Evolutionary conservation across 2,888 invertebrate species (phyloP).

Genomic region (Scaptomyza flava): DNA sequence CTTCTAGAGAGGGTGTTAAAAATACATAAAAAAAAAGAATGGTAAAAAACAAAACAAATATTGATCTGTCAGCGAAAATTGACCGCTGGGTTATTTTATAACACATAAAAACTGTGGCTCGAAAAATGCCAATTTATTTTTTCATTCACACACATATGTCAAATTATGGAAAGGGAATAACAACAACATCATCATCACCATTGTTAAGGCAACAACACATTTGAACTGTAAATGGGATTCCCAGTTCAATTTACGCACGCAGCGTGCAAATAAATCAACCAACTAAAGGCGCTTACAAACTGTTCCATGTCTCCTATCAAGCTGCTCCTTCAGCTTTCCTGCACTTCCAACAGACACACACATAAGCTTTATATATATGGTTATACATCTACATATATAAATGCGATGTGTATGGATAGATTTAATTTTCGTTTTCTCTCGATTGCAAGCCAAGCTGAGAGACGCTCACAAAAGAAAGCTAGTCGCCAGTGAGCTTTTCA

Average conservation of each 20-base stretch:
- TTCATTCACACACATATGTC: constrained; percentile 27
- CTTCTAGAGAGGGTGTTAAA: constrained; percentile 7
- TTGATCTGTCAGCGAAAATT: constrained; percentile 45
- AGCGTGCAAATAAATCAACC: constrained; percentile 66
- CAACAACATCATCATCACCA: constrained; percentile 19
- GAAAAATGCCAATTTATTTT: constrained; percentile 65
- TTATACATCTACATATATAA: too few species aligned
- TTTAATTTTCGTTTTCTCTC: constrained; percentile 69
- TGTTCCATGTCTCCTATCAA: constrained; percentile 13
- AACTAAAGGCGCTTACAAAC: constrained; percentile 53
- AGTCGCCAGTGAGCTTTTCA: constrained; percentile 59
- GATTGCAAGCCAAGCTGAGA: constrained; percentile 30
- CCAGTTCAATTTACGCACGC: constrained; percentile 68
- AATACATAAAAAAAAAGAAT: background rate
- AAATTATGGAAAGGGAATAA: constrained; percentile 24
- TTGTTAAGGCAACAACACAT: constrained; percentile 56
- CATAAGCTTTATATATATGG: background rate
- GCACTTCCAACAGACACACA: background rate
- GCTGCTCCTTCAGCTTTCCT: background rate
- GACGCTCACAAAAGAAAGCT: constrained; percentile 28
- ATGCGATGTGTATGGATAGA: constrained; percentile 21
- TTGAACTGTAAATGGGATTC: constrained; percentile 72
- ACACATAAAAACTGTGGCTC: constrained; percentile 47
- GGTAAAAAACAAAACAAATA: constrained; percentile 31
- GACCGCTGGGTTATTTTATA: constrained; percentile 31